Evolutionary conservation across 1,140 invertebrate species (phyloP).

Genomic region (Aphidius ervi): DNA sequence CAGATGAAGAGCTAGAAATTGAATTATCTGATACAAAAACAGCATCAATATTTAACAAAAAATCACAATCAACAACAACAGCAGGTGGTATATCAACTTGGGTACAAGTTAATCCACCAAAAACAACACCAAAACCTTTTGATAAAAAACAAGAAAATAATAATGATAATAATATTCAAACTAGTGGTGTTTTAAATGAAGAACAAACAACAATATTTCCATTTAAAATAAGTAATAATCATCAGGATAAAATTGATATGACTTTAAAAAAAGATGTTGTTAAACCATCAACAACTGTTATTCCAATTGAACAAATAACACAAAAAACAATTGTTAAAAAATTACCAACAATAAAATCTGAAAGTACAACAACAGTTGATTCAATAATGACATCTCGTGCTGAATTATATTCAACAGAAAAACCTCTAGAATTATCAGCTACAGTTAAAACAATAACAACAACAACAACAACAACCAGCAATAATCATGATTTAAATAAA

Average conservation of each 20-base stretch:
- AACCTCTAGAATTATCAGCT: not conserved
- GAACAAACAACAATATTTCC: constrained; percentile 11
- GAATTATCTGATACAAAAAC: constrained; percentile 38
- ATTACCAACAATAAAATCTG: constrained; percentile 9
- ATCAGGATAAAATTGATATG: no score
- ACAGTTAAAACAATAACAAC: constrained; percentile 16
- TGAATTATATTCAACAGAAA: no score
- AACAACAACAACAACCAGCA: no score
- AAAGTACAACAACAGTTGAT: constrained; percentile 1
- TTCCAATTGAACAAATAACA: no score
- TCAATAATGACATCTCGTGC: no score
- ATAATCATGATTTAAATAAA: no score
- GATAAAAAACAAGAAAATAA: constrained; percentile 21
- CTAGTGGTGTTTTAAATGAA: constrained; percentile 1
- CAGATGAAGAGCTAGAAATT: constrained; percentile 47
- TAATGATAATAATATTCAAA: not conserved
- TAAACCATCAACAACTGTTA: not conserved
- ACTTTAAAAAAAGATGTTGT: no score
- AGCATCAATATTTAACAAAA: constrained; percentile 30
- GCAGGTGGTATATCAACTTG: constrained; percentile 69
- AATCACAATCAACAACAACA: constrained; percentile 58
- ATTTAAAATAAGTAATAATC: constrained; percentile 15
- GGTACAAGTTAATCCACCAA: constrained; percentile 65
- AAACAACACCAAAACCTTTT: constrained; percentile 43
- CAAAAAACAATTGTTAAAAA: not conserved